These are phyloP conservation scores for Orthonevra nobilis DNA, from an alignment of 2,888 invertebrate species.

Conservation along the genomic window DNA sequence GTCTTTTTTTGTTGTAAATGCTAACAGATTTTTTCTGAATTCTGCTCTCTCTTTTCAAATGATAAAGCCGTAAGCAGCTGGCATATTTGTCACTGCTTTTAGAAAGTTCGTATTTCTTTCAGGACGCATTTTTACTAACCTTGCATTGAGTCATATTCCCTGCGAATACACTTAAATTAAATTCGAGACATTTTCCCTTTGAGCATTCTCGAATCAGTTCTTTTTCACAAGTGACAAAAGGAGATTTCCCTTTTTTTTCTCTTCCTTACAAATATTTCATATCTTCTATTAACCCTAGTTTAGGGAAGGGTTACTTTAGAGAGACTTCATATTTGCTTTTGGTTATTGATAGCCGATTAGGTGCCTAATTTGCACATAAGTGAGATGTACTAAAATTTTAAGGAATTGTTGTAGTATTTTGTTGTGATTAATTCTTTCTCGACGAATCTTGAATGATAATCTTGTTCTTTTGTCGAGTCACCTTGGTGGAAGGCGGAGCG, in stretches of 20 bases:
- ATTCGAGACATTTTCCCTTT: constrained; percentile 12
- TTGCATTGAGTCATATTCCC: constrained; percentile 6
- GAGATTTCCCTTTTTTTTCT: not conserved
- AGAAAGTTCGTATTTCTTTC: not conserved
- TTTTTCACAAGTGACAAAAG: no score
- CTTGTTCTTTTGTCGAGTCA: constrained; percentile 91
- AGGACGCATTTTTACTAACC: constrained; percentile 29
- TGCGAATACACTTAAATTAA: constrained; percentile 5
- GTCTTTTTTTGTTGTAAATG: no score
- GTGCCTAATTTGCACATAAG: no score
- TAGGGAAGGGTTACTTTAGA: no score
- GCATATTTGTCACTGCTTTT: not conserved
- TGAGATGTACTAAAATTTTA: no score
- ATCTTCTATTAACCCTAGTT: not conserved
- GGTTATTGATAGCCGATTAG: not conserved
- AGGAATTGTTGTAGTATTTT: no score
- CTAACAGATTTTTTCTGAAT: no score
- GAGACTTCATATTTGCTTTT: no score
- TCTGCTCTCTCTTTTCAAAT: no score
- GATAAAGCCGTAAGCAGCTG: no score
- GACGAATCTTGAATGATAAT: constrained; percentile 85
- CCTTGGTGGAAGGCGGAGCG: constrained; percentile 86
- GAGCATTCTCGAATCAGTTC: constrained; percentile 32
- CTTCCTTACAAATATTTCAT: not conserved
- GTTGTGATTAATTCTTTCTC: constrained; percentile 77